phyloP scores from a whole-genome alignment of 2,797 vertebrate genomes.

The Poecilia gillii region DNA sequence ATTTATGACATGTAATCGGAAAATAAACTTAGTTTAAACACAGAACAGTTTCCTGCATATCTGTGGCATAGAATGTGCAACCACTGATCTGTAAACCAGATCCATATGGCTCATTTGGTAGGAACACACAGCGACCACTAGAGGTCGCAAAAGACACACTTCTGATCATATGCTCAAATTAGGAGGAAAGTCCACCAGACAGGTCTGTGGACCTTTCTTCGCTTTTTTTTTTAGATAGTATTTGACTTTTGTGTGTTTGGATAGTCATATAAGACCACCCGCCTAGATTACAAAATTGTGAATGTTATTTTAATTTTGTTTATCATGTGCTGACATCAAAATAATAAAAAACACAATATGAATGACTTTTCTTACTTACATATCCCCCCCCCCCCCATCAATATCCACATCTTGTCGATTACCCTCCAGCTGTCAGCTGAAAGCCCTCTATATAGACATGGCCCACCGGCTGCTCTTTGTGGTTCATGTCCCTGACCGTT shows the following conservation, averaged over 20 bases:
- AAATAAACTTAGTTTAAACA: neutral
- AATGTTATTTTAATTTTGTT: neutral
- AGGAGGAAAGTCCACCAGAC: neutral
- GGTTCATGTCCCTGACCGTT: conserved; percentile 70
- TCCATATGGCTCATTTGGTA: conserved; percentile 65
- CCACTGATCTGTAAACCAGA: conserved; percentile 71
- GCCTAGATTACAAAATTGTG: neutral
- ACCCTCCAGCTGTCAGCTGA: conserved; percentile 27
- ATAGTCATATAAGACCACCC: neutral
- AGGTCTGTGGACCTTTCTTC: neutral
- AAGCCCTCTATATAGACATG: conserved; percentile 53
- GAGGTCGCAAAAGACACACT: conserved; percentile 79
- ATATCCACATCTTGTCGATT: conserved; percentile 44
- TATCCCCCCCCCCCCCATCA: conserved; percentile 41
- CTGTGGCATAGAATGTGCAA: conserved; percentile 71
- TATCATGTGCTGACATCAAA: neutral
- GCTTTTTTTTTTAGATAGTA: neutral
- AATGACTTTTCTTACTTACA: conserved; percentile 1
- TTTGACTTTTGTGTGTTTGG: neutral
- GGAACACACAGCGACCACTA: conserved; percentile 67
- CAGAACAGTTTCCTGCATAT: conserved; percentile 73
- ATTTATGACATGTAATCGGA: neutral
- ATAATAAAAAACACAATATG: neutral
- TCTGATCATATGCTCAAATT: conserved; percentile 34
- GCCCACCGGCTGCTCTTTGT: conserved; percentile 59